Conservation (phyloP, 2,888 invertebrate species). For the Panzeria rudis region DNA sequence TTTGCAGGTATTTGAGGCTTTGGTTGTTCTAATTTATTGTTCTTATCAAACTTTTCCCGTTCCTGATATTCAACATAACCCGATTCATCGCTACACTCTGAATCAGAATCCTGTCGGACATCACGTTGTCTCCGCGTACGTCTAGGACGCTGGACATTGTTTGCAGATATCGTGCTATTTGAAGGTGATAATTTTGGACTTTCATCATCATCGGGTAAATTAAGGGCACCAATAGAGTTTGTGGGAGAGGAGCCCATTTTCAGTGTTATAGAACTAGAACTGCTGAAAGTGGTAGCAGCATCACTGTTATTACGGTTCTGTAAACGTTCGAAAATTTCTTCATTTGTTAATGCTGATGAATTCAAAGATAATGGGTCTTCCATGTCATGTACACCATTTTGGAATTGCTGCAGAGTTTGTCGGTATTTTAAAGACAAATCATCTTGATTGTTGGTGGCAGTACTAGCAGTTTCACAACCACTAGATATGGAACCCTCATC, state of each 20-base stretch:
- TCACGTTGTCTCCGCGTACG: constrained; percentile 60
- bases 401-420: constrained; percentile 63
- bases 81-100: constrained; percentile 95
- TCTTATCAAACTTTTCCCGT: constrained; percentile 56
- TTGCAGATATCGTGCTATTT: constrained; percentile 44
- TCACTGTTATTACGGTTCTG: constrained; percentile 78
- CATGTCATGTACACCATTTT: constrained; percentile 24
- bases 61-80: constrained; percentile 92
- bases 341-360: constrained; percentile 24
- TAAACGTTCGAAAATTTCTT: constrained; percentile 72
- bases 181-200: constrained; percentile 40
- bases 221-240: constrained; percentile 70
- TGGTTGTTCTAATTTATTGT: constrained; percentile 55
- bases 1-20: constrained; percentile 73
- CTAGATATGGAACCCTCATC: constrained; percentile 91
- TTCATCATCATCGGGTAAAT: constrained; percentile 34
- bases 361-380: constrained; percentile 46
- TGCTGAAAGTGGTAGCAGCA: constrained; percentile 80
- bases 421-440: constrained; percentile 80
- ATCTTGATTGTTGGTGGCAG: constrained; percentile 85
- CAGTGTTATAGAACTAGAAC: constrained; percentile 80
- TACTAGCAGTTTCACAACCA: constrained; percentile 92
- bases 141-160: constrained; percentile 67
- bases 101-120: constrained; percentile 84
- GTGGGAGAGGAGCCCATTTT: constrained; percentile 77